These are phyloP conservation scores for Chelonus insularis DNA, from an alignment of 1,140 invertebrate genomes.

Conservation along the genomic window DNA sequence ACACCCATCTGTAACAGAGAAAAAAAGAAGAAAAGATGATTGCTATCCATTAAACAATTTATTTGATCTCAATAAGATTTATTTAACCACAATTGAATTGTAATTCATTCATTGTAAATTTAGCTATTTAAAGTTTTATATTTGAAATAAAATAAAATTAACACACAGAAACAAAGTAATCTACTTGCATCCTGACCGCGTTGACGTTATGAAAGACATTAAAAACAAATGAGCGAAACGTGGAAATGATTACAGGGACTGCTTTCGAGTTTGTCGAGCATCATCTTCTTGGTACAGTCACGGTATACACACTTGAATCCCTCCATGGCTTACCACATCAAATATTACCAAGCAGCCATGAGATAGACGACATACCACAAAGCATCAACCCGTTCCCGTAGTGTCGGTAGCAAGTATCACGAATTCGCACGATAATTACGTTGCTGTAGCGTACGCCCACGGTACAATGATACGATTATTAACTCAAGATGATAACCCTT, in stretches of 20 bases:
- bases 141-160: not conserved
- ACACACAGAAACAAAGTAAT: not conserved
- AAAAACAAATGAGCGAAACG: constrained; percentile 1
- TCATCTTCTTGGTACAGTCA: not conserved
- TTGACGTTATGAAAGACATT: constrained; percentile 7
- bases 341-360: too few species aligned
- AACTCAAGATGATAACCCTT: constrained; percentile 29
- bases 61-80: too few species aligned
- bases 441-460: not conserved
- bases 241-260: constrained; percentile 6
- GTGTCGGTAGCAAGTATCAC: constrained; percentile 27
- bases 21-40: too few species aligned
- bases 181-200: not conserved
- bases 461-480: constrained; percentile 34
- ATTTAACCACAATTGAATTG: too few species aligned
- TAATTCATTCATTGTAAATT: too few species aligned
- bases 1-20: too few species aligned
- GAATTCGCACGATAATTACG: constrained; percentile 36
- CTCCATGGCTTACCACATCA: not conserved
- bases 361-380: too few species aligned
- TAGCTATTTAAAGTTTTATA: too few species aligned
- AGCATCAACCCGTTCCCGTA: not conserved
- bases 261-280: not conserved
- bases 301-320: not conserved
- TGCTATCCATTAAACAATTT: too few species aligned